Evolutionary conservation across 1,140 invertebrate genomes (phyloP), one percentile per base, ranked within the genome.

Genomic region (Drosophila truncata): DNA sequence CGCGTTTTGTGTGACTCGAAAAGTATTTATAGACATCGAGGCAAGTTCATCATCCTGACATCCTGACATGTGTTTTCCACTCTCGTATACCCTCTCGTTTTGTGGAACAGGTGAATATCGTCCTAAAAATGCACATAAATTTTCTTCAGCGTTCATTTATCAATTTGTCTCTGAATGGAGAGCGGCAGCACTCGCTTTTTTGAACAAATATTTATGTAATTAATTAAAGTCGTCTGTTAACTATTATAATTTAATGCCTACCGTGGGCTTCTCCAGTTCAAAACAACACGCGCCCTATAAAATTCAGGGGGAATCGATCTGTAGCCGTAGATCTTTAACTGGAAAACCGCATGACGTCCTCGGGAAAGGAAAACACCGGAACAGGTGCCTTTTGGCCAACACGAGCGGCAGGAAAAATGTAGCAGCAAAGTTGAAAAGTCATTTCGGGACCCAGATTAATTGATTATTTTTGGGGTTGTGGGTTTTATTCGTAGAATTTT

Each of bases 181-280:
- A 47, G 58, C 54, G 46, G 71, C 50, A 39, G 49, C 31, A 35
- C 46, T 58, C 39, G 62, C 60, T 57, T 52, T 52, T 81, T 64
- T 81, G 79, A 90, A 90, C 85, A 88, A 84, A 88, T 88, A 88
- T 88, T 84, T 81, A 25, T 39, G 85, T 88, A 88, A 88, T 88
- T 90, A 90, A 88, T 88, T 88, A 71, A 84, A 69, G 42, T 63
- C 61, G 42, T 60, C 74, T 82, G 63, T 42, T 49, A 76, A 80
- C 80, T 80, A 88, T 87, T 80, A 80, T 84, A 69, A 49, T 82
- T 77, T 82, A 82, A 71, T 77, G 72, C 72, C 71, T 62, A 81
- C 69, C 54, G 52, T 73, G 46, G 20, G 58, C 46, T 73, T 55
- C 27, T 42, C 31, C 65, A 63, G 69, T 65, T 75, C 50, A 65